These are phyloP conservation scores for Gnathonemus longibarbis DNA, from an alignment of 2,113 vertebrate genomes.

Conservation along the genomic window DNA sequence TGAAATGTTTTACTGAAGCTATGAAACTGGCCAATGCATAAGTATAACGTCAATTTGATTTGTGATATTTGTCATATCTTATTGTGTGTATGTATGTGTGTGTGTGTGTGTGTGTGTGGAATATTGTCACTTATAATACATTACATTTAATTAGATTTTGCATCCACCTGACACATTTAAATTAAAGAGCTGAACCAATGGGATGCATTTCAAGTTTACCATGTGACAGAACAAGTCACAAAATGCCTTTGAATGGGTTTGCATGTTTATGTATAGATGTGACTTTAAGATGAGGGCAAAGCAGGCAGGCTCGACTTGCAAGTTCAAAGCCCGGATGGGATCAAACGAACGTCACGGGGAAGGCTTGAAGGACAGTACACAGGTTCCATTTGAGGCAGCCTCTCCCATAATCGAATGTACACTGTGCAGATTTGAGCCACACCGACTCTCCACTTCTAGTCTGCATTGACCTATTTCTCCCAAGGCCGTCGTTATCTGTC, in stretches of 20 bases:
- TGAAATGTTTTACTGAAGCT: background rate
- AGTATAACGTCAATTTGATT: background rate
- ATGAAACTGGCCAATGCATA: background rate
- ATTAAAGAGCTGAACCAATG: background rate
- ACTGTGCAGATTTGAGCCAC: slow-evolving; percentile 33
- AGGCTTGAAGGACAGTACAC: slow-evolving; percentile 54
- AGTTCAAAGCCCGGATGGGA: slow-evolving; percentile 49
- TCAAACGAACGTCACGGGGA: slow-evolving; percentile 48
- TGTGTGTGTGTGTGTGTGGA: background rate
- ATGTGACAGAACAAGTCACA: background rate
- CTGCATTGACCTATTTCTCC: slow-evolving; percentile 54
- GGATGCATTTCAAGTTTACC: background rate
- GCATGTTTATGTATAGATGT: slow-evolving; percentile 37
- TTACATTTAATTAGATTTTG: background rate
- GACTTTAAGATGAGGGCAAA: slow-evolving; percentile 32
- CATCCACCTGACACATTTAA: background rate
- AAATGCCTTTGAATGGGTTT: slow-evolving; percentile 11
- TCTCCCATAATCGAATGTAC: slow-evolving; percentile 28
- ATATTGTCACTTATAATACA: background rate
- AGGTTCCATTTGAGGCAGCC: slow-evolving; percentile 45
- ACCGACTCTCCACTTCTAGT: slow-evolving; percentile 31
- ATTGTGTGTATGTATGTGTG: no score
- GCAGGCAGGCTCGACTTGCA: slow-evolving; percentile 36
- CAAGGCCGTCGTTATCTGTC: slow-evolving; percentile 51
- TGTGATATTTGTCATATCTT: background rate